A percentile compares a stretch with the other conserved stretches of the same genome.
These are phyloP conservation scores for Pseudocheirus occidentalis DNA, from an alignment of 2,797 vertebrate genomes.

Conservation along the genomic window DNA sequence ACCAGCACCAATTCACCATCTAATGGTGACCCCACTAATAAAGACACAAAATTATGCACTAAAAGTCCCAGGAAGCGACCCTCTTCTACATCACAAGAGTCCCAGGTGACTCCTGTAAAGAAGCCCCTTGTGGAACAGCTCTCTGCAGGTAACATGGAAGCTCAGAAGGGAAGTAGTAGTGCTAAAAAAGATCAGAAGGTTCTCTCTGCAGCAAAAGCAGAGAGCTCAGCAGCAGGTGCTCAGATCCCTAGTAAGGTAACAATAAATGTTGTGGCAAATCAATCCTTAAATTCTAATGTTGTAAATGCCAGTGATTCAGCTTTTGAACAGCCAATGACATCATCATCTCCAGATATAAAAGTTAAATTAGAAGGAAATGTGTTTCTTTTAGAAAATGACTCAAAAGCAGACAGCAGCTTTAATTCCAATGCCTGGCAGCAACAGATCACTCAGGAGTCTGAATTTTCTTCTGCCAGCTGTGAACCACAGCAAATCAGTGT, in stretches of 20 bases:
- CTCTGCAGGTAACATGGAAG: slow-evolving; percentile 80
- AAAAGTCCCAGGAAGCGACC: slow-evolving; percentile 94
- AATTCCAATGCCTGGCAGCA: slow-evolving; percentile 90
- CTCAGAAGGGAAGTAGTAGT: slow-evolving; percentile 81
- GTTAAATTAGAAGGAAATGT: slow-evolving; percentile 88
- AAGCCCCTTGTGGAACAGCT: slow-evolving; percentile 90
- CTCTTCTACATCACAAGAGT: slow-evolving; percentile 88
- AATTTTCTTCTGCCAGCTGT: slow-evolving; percentile 83
- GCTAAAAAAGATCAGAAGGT: slow-evolving; percentile 83
- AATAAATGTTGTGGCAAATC: slow-evolving; percentile 81
- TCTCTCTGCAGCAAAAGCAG: slow-evolving; percentile 84
- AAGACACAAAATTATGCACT: slow-evolving; percentile 87
- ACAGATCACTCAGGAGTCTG: slow-evolving; percentile 83
- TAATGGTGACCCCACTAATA: slow-evolving; percentile 83
- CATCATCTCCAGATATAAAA: slow-evolving; percentile 87
- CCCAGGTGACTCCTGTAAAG: slow-evolving; percentile 92
- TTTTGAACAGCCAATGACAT: slow-evolving; percentile 87
- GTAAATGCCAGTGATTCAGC: slow-evolving; percentile 81
- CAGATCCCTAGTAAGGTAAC: slow-evolving; percentile 83
- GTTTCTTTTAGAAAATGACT: slow-evolving; percentile 88
- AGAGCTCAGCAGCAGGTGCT: slow-evolving; percentile 86
- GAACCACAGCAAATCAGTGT: slow-evolving; percentile 83
- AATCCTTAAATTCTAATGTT: slow-evolving; percentile 83
- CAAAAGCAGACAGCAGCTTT: slow-evolving; percentile 85
- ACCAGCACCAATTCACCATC: slow-evolving; percentile 86